Evolutionary conservation across 2,797 vertebrate genomes (phyloP), one percentile per base, ranked within the genome.

Genomic region (Phoebastria nigripes): DNA sequence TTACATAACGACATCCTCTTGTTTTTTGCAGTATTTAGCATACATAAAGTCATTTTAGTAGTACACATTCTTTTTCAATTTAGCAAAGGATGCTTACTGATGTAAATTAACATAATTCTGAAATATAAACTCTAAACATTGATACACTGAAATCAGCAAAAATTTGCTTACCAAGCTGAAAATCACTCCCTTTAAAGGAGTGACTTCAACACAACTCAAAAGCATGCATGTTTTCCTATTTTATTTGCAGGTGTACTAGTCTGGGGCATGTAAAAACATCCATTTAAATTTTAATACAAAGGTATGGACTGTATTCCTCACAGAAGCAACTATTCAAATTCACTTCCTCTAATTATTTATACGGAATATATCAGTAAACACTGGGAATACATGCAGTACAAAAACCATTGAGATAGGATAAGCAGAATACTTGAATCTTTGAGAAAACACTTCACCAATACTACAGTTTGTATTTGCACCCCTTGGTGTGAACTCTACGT

Each of bases 201-300:
- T 51, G 31, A 83, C n/a, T 81, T 87, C 33, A 82, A 62, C 26
- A 55, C 15, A 66, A 37, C 14, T 66, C 42, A 90, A 54, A 95
- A 83, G 33, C 19, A 39, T 16, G 31, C 11, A 65, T 72, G 21
- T 62, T 88, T 83, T 65, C 35, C 44, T 94, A 46, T 31, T 94
- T 89, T 59, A 88, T 66, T 49, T 41, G 74, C 77, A 87, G 16
- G 31, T 71, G 56, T 90, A 62, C 13, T 61, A 47, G 67, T 70
- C 33, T 63, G 31, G 26, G n/a, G 58, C 56, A 83, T n/a, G 33
- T 61, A 61, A 93, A 91, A 95, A 74, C 12, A 85, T 5, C 39
- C 35, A 74, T 62, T 87, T 89, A 85, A 77, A 96, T 85, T 94
- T 95, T 93, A 92, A 95, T 87, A 81, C n/a, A 89, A 79, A 77